Evolutionary conservation across 2,113 vertebrate species (phyloP).

Genomic region (Nesospiza acunhae): DNA sequence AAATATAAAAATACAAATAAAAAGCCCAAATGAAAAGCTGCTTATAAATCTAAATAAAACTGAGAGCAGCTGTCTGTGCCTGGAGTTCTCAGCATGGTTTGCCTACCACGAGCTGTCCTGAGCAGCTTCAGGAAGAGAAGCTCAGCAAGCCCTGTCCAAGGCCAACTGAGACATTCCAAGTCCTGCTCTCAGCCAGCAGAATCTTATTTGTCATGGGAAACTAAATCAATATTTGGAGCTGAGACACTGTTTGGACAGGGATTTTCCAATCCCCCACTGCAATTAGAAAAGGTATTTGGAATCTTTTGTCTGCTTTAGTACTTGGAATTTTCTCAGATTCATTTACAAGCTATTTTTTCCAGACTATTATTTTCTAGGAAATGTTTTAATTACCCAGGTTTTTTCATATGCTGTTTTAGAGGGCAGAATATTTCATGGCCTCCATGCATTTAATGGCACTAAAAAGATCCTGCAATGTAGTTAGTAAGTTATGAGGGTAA

Average conservation of each 20-base stretch:
- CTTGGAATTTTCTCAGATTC: background rate
- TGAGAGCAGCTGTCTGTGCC: background rate
- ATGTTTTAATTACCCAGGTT: background rate
- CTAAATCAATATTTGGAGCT: constrained; percentile 34
- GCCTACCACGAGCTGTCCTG: background rate
- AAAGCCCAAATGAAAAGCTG: background rate
- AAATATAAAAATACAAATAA: background rate
- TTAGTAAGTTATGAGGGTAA: background rate
- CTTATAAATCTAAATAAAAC: background rate
- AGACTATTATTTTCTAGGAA: background rate
- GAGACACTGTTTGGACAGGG: constrained; percentile 17
- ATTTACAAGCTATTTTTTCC: constrained; percentile 15
- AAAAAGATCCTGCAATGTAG: background rate
- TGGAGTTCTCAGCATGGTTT: background rate
- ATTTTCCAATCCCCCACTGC: constrained; percentile 13
- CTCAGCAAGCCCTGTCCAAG: background rate
- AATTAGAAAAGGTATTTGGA: constrained; percentile 29
- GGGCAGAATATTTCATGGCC: background rate
- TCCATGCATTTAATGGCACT: background rate
- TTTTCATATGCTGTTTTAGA: background rate
- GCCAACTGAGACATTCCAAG: background rate
- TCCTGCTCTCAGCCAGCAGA: background rate
- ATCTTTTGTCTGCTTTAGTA: background rate
- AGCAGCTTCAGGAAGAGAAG: background rate
- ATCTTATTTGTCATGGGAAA: background rate